Evolutionary conservation across 2,888 invertebrate species (phyloP).

Genomic region (Eilema depressum): DNA sequence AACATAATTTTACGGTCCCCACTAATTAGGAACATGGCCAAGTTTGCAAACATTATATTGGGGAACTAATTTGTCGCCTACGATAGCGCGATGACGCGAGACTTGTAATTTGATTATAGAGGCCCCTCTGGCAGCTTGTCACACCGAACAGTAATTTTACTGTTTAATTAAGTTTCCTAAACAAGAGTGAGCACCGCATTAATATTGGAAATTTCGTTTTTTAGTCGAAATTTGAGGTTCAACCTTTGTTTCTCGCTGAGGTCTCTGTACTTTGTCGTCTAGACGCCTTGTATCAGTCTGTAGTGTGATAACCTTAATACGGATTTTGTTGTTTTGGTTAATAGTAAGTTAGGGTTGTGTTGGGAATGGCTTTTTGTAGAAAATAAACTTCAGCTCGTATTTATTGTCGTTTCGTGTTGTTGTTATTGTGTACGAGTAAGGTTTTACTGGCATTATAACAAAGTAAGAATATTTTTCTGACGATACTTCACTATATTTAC

Average conservation of each 20-base stretch:
- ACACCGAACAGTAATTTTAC: constrained; percentile 45
- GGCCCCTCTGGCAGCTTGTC: constrained; percentile 34
- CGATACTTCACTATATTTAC: too few species aligned
- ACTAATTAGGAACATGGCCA: constrained; percentile 58
- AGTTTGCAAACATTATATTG: constrained; percentile 65
- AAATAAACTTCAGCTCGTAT: not conserved
- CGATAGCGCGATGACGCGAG: constrained; percentile 50
- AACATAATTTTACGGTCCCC: constrained; percentile 52
- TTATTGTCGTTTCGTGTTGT: not conserved
- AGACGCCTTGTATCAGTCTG: constrained; percentile 20
- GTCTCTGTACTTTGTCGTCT: constrained; percentile 22
- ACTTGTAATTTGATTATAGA: constrained; percentile 55
- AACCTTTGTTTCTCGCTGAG: constrained; percentile 12
- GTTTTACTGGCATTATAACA: too few species aligned
- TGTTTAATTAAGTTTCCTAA: constrained; percentile 37
- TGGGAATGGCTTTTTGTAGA: not conserved
- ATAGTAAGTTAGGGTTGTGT: not conserved
- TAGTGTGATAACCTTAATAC: constrained; percentile 4
- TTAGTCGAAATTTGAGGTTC: constrained; percentile 14
- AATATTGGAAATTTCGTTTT: constrained; percentile 30
- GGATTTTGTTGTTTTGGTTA: constrained; percentile 13
- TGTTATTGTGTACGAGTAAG: not conserved
- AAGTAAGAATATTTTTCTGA: too few species aligned
- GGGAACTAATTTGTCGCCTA: constrained; percentile 53
- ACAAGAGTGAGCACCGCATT: constrained; percentile 32